Percentiles rank a stretch among this genome's conserved stretches.
phyloP scores from a whole-genome alignment of 2,797 vertebrate genomes.

The Phrynocephalus guinanensis region DNA sequence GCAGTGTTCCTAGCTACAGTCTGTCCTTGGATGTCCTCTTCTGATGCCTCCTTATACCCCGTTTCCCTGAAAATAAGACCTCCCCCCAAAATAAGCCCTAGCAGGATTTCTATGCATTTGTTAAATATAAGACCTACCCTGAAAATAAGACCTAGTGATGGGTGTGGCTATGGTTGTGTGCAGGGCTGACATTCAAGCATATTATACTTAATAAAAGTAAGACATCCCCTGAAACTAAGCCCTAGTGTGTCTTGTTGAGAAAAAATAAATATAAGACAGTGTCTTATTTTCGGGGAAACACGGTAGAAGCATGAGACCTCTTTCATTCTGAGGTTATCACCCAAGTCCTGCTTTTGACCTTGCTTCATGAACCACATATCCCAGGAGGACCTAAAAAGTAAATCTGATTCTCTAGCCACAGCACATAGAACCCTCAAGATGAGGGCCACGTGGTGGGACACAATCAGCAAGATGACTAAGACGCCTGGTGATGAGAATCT shows the following conservation, averaged over 20 bases:
- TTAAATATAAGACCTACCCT: no score
- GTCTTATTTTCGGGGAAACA: no score
- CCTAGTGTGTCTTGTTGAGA: no score
- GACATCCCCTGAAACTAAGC: no score
- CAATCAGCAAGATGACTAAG: background rate
- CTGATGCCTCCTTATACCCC: background rate
- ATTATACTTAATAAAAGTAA: no score
- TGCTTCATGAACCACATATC: background rate
- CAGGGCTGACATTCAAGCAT: no score
- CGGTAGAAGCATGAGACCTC: background rate
- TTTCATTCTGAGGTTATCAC: background rate
- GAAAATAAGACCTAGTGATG: no score
- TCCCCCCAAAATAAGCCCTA: no score
- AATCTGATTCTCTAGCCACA: background rate
- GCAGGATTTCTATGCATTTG: no score
- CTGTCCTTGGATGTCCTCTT: background rate
- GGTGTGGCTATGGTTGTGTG: no score
- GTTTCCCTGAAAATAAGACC: no score
- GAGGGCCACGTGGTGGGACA: background rate
- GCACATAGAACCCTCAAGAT: background rate
- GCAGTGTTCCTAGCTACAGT: background rate
- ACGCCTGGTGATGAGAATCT: background rate
- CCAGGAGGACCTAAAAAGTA: background rate
- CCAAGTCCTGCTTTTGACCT: background rate
- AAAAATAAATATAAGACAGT: no score